Percentiles rank a stretch among this genome's conserved stretches.
These are phyloP conservation scores for Andrena haemorrhoa DNA, from an alignment of 2,888 invertebrate species.

Conservation along the genomic window DNA sequence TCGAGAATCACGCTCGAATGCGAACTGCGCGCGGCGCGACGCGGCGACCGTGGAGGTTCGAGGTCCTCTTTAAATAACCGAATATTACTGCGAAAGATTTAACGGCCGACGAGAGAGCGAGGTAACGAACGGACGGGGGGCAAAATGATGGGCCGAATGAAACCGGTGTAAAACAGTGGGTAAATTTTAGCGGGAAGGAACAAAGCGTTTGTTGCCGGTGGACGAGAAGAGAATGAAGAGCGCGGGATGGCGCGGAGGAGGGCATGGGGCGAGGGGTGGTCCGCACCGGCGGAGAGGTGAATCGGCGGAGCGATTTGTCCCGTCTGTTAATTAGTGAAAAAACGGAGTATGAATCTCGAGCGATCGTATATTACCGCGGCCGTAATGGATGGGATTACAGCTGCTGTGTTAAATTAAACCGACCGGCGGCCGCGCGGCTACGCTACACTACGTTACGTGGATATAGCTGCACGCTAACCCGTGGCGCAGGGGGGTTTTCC, in stretches of 20 bases:
- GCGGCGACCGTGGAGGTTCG: not conserved
- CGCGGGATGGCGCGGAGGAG: constrained; percentile 64
- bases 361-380: constrained; percentile 85
- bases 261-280: constrained; percentile 58
- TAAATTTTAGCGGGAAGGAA: constrained; percentile 71
- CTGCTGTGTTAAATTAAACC: constrained; percentile 85
- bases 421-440: constrained; percentile 80
- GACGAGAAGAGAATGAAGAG: constrained; percentile 73
- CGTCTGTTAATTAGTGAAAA: constrained; percentile 85
- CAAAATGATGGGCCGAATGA: constrained; percentile 57
- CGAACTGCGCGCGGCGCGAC: not conserved
- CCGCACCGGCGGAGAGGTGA: constrained; percentile 68
- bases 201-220: constrained; percentile 64
- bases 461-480: constrained; percentile 77
- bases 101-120: constrained; percentile 24
- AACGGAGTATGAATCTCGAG: constrained; percentile 85
- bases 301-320: constrained; percentile 85
- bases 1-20: not conserved
- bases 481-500: constrained; percentile 72
- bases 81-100: constrained; percentile 48
- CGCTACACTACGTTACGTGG: constrained; percentile 80
- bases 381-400: constrained; percentile 85
- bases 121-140: constrained; percentile 27
- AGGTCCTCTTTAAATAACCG: constrained; percentile 22
- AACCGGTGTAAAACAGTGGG: constrained; percentile 57